A percentile compares a stretch with the other conserved stretches of the same genome.
Evolutionary conservation across 2,113 vertebrate species (phyloP).

Genomic region (Paramisgurnus dabryanus): DNA sequence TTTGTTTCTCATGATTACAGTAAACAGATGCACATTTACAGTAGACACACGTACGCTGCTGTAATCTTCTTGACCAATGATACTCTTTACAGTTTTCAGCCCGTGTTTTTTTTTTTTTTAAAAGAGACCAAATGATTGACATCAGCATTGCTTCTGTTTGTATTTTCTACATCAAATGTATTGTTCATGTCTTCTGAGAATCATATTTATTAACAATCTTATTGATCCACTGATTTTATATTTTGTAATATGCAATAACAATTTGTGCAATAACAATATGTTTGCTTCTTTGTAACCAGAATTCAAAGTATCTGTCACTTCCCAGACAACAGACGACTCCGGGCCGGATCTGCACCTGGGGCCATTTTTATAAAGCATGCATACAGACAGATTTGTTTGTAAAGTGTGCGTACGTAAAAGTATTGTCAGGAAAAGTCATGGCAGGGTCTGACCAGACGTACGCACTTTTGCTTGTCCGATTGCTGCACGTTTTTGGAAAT

Average conservation of each 20-base stretch:
- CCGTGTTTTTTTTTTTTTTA: background rate
- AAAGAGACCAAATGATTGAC: slow-evolving; percentile 41
- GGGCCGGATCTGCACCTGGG: too few relatives aligned
- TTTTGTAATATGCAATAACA: slow-evolving; percentile 21
- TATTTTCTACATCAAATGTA: slow-evolving; percentile 48
- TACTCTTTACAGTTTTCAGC: background rate
- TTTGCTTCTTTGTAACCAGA: slow-evolving; percentile 57
- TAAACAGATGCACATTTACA: background rate
- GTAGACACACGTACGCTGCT: slow-evolving; percentile 17
- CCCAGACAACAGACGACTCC: too few relatives aligned
- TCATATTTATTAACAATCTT: slow-evolving; percentile 66
- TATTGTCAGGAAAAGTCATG: too few relatives aligned
- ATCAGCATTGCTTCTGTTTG: slow-evolving; percentile 39
- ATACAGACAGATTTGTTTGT: too few relatives aligned
- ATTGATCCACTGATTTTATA: slow-evolving; percentile 57
- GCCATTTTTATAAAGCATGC: too few relatives aligned
- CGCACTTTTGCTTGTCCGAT: too few relatives aligned
- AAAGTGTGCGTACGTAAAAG: too few relatives aligned
- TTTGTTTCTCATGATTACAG: slow-evolving; percentile 34
- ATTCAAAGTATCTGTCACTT: slow-evolving; percentile 38
- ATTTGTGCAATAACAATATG: slow-evolving; percentile 73
- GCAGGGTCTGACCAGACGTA: too few relatives aligned
- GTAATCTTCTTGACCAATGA: background rate
- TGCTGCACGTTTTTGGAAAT: too few relatives aligned
- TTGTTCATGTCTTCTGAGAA: slow-evolving; percentile 30